Conservation (phyloP, 2,113 vertebrate genomes). For the Psittacus erithacus region DNA sequence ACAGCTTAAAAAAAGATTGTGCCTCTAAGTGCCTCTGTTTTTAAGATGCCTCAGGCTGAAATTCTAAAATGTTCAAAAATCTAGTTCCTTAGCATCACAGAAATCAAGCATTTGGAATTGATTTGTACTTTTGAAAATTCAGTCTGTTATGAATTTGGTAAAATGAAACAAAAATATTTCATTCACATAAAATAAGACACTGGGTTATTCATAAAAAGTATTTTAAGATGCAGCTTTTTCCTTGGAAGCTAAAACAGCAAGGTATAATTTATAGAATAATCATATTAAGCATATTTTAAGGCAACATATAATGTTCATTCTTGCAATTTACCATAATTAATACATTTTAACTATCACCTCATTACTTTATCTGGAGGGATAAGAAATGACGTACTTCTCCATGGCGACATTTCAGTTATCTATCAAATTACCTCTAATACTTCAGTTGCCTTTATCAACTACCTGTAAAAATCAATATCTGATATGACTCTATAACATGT, state of each 20-base stretch:
- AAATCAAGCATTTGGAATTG: background rate
- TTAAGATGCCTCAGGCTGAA: background rate
- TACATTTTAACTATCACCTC: background rate
- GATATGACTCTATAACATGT: background rate
- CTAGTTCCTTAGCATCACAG: background rate
- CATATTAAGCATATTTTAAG: background rate
- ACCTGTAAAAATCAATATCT: background rate
- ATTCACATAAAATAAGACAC: background rate
- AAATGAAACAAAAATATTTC: background rate
- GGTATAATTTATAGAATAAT: background rate
- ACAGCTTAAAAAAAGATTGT: background rate
- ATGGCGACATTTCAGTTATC: constrained; percentile 9
- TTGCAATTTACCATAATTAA: background rate
- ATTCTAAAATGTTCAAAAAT: background rate
- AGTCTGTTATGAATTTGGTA: background rate
- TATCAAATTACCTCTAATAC: constrained; percentile 31
- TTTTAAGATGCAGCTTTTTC: background rate
- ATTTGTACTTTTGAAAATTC: background rate
- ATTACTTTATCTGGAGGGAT: constrained; percentile 13
- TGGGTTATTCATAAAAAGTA: background rate
- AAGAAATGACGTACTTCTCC: background rate
- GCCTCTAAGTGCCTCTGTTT: background rate
- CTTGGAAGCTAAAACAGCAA: background rate
- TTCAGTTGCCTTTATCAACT: background rate
- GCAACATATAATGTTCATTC: background rate